Percentiles rank a stretch among this genome's conserved stretches.
Evolutionary conservation across 2,113 vertebrate species (phyloP).

Genomic region (Istiophorus platypterus): DNA sequence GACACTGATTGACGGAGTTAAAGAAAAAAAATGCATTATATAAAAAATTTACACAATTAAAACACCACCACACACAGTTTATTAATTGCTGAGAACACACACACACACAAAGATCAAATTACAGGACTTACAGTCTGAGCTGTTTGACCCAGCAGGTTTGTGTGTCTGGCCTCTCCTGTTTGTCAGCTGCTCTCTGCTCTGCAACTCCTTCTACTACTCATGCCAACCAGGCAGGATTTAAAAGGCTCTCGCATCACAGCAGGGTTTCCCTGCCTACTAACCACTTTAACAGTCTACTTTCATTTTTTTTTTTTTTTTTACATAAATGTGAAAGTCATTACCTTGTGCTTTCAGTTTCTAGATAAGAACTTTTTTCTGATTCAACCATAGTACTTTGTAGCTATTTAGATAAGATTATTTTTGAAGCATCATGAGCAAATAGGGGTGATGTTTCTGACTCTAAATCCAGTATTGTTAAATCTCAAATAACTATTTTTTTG

Average conservation of each 20-base stretch:
- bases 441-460: neutral
- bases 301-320: neutral
- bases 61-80: constrained; percentile 1
- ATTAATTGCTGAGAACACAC: constrained; percentile 7
- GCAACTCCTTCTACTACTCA: neutral
- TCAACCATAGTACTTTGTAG: neutral
- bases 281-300: constrained; percentile 10
- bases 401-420: neutral
- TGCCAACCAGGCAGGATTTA: constrained; percentile 47
- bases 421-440: neutral
- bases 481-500: neutral
- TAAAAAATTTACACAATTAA: constrained; percentile 21
- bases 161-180: constrained; percentile 18
- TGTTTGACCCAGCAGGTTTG: constrained; percentile 23
- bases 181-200: constrained; percentile 27
- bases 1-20: neutral
- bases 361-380: neutral
- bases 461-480: neutral
- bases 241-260: constrained; percentile 24
- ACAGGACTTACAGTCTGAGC: constrained; percentile 13
- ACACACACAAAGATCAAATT: constrained; percentile 14
- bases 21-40: neutral
- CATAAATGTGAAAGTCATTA: constrained; percentile 10
- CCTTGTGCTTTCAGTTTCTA: neutral
- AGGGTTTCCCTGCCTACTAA: constrained; percentile 23